These are phyloP conservation scores for Cepaea nemoralis DNA, from an alignment of 1,140 invertebrate genomes.

Conservation along the genomic window DNA sequence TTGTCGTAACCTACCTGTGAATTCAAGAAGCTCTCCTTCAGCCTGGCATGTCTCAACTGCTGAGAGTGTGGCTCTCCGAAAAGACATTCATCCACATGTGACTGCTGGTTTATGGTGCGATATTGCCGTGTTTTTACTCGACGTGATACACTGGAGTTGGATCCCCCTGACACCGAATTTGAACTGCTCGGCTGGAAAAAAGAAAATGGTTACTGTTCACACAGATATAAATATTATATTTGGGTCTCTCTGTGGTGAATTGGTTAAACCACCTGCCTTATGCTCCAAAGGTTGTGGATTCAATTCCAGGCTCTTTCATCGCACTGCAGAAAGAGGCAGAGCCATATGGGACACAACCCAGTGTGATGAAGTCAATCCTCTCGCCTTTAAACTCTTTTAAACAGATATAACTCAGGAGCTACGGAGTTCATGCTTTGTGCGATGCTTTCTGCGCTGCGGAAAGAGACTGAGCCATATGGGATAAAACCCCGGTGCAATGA, in stretches of 20 bases:
- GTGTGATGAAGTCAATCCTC: too few species aligned
- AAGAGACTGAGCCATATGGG: too few species aligned
- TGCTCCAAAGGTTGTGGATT: background rate
- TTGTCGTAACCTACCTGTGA: conserved; percentile 33
- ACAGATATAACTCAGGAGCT: too few species aligned
- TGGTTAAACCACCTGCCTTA: background rate
- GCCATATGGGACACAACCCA: too few species aligned
- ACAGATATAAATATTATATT: background rate
- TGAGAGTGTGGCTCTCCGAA: conserved; percentile 68
- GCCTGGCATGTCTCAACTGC: conserved; percentile 58
- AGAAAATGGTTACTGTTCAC: too few species aligned
- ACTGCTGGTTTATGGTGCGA: conserved; percentile 63
- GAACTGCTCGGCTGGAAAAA: conserved; percentile 68
- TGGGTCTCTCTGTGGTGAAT: background rate
- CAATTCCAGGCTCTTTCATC: too few species aligned
- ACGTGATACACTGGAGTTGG: conserved; percentile 56
- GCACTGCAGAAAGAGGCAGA: too few species aligned
- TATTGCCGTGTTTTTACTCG: conserved; percentile 66
- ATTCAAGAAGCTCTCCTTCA: conserved; percentile 56
- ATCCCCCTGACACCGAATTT: conserved; percentile 60
- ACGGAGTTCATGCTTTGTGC: too few species aligned
- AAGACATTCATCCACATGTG: conserved; percentile 70
- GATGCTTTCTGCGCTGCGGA: too few species aligned
- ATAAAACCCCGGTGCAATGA: too few species aligned
- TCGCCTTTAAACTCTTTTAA: too few species aligned